Percentiles rank a stretch among this genome's conserved stretches.
These are phyloP conservation scores for Calliopsis andreniformis DNA, from an alignment of 1,140 invertebrate genomes.

Conservation along the genomic window DNA sequence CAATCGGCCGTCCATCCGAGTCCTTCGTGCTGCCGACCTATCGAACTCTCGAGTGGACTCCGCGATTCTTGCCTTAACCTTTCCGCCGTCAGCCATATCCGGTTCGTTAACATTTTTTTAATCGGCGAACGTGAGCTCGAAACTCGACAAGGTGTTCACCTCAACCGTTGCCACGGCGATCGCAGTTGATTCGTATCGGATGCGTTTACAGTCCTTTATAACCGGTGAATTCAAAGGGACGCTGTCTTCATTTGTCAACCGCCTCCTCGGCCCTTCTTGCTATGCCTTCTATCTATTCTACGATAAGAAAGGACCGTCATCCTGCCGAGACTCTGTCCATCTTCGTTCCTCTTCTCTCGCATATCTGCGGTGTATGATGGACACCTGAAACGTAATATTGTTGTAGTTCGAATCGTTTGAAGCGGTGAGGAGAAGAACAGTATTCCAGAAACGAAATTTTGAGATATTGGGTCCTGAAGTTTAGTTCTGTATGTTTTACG, in stretches of 20 bases:
- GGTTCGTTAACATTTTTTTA: constrained; percentile 65
- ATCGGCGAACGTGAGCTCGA: constrained; percentile 41
- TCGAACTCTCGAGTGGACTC: constrained; percentile 54
- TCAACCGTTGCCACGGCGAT: constrained; percentile 23
- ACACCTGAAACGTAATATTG: neutral
- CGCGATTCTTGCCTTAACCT: constrained; percentile 61
- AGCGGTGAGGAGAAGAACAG: no score
- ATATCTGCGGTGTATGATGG: neutral
- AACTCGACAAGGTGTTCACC: constrained; percentile 42
- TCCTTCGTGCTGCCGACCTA: constrained; percentile 51
- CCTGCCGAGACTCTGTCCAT: neutral
- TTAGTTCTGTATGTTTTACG: no score
- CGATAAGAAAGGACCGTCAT: constrained; percentile 52
- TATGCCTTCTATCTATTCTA: constrained; percentile 47
- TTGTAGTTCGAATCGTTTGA: no score
- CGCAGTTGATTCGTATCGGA: constrained; percentile 39
- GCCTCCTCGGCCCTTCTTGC: constrained; percentile 45
- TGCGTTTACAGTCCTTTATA: constrained; percentile 42
- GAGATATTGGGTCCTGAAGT: no score
- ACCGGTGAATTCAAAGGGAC: constrained; percentile 50
- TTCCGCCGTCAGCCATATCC: constrained; percentile 58
- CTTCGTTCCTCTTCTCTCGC: constrained; percentile 16
- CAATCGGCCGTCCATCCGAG: constrained; percentile 49
- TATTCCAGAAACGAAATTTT: no score
- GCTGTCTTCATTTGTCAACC: constrained; percentile 65